These are phyloP conservation scores for Eudasyphora cyanicolor DNA, from an alignment of 2,888 invertebrate species.

Conservation along the genomic window DNA sequence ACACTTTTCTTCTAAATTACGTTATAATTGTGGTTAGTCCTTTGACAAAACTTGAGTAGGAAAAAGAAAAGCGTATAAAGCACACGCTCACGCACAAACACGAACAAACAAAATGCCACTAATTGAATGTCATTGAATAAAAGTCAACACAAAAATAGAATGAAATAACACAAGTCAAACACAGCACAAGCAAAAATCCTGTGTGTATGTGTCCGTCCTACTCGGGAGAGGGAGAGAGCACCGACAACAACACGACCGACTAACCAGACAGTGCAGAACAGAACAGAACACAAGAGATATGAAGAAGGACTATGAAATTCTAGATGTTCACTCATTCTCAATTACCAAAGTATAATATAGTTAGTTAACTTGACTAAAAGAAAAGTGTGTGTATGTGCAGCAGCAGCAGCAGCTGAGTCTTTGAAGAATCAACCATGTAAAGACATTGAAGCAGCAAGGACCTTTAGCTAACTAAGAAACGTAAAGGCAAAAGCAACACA, in stretches of 20 bases:
- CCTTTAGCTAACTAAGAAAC: not conserved
- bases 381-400: not conserved
- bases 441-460: not conserved
- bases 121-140: conserved; percentile 46
- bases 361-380: conserved; percentile 36
- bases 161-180: conserved; percentile 27
- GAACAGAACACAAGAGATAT: not conserved
- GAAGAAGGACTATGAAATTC: conserved; percentile 20
- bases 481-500: not conserved
- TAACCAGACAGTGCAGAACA: not conserved
- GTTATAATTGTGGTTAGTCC: conserved; percentile 19
- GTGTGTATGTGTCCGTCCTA: not conserved
- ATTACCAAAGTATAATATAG: conserved; percentile 36
- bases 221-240: no score
- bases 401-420: no score
- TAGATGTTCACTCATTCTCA: conserved; percentile 19
- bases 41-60: not conserved
- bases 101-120: conserved; percentile 23
- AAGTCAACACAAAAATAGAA: conserved; percentile 22
- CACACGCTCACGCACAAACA: not conserved
- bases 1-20: conserved; percentile 16
- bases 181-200: not conserved
- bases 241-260: not conserved
- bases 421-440: no score
- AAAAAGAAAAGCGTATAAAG: conserved; percentile 9